Conservation (phyloP, 2,888 invertebrate genomes). For the Ormyrus labotus region DNA sequence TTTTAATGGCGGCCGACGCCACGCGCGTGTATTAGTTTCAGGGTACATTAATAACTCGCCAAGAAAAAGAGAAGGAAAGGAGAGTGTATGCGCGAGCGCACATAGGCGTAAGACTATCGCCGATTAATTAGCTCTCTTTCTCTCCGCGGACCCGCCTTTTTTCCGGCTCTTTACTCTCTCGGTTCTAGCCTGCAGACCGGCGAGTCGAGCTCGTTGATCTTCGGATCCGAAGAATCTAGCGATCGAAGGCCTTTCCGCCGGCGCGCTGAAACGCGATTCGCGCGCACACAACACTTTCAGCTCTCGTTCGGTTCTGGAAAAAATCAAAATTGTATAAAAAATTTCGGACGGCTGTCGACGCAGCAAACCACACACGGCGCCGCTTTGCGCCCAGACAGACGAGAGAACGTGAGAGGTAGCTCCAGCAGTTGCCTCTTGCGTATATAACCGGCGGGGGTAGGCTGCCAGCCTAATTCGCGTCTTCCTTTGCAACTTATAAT, state of each 20-base stretch:
- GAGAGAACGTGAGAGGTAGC: constrained; percentile 34
- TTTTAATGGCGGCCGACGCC: constrained; percentile 70
- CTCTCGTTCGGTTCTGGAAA: no score
- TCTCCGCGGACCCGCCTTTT: no score
- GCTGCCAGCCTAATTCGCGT: constrained; percentile 71
- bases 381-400: constrained; percentile 1
- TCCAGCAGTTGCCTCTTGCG: constrained; percentile 13
- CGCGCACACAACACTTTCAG: neutral
- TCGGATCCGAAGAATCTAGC: no score
- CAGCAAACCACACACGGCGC: neutral
- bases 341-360: no score
- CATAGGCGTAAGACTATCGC: constrained; percentile 65
- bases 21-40: constrained; percentile 73
- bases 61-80: constrained; percentile 10
- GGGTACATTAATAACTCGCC: constrained; percentile 72
- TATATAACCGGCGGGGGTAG: neutral
- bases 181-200: no score
- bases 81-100: neutral
- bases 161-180: no score
- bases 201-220: no score
- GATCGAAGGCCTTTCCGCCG: neutral
- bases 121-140: constrained; percentile 68
- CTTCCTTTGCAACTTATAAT: constrained; percentile 75
- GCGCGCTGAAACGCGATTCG: neutral
- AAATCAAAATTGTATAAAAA: no score